Percentiles rank a stretch among this genome's conserved stretches.
Evolutionary conservation across 2,113 vertebrate genomes (phyloP).

Genomic region (Eidolon helvum): DNA sequence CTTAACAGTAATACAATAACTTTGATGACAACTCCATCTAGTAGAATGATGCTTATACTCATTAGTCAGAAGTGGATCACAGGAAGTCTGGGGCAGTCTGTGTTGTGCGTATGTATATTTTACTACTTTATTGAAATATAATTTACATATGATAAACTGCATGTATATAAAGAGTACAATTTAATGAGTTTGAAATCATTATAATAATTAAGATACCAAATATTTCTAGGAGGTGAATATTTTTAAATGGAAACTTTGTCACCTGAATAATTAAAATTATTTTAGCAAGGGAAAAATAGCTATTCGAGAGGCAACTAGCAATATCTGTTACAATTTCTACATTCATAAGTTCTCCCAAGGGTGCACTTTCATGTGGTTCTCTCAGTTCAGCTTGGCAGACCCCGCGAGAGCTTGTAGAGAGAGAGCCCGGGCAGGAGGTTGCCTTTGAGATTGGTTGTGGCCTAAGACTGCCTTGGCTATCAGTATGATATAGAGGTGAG

Average conservation of each 20-base stretch:
- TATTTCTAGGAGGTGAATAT: constrained; percentile 2
- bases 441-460: neutral
- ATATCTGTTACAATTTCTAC: neutral
- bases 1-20: neutral
- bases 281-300: neutral
- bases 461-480: neutral
- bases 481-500: neutral
- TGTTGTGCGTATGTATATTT: neutral
- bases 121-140: neutral
- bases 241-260: neutral
- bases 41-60: neutral
- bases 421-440: neutral
- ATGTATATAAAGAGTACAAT: neutral
- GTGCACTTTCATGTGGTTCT: neutral
- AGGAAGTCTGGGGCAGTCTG: neutral
- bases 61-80: neutral
- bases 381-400: neutral
- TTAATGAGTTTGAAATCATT: neutral
- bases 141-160: neutral
- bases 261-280: neutral
- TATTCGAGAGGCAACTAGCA: neutral
- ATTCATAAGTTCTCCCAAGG: neutral
- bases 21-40: neutral
- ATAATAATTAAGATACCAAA: neutral
- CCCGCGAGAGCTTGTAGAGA: neutral